Evolutionary conservation across 2,113 vertebrate genomes (phyloP), one percentile per base, ranked within the genome.

Genomic region (Megalops atlanticus): DNA sequence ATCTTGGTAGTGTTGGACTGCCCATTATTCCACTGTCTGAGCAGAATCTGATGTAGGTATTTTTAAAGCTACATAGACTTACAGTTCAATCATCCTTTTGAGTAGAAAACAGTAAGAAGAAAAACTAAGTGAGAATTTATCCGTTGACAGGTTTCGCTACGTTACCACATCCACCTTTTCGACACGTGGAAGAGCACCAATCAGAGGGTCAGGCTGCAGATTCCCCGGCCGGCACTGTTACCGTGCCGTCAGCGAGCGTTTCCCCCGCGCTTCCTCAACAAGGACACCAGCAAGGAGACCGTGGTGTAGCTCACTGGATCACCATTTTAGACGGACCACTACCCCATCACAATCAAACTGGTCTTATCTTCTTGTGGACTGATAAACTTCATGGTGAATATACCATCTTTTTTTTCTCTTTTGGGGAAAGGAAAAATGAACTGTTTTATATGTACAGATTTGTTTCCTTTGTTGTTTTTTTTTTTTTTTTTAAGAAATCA

Each of bases 131-230:
- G 24, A 1, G 16, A 40, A 11, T 43, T 5, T 76, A 14, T 75
- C 35, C 71, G 24, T 87, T 27, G 38, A 78, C 86, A 94, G 92
- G 92, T 92, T 14, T 92, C 91, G 0, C 79, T 93, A 64, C 89
- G 87, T 24, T 92, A 92, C 52, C 92, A 94, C 52, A 31, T 90
- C 49, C 89, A 91, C 33, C 86, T 93, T 24, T 89, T 90, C 79
- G 84, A 76, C 70, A 89, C 73, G 0, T 92, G 91, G 92, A 92
- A 85, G 76, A 84, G 64, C 58, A 92, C 86, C 0, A 88, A 92
- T 71, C 89, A 91, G 84, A 87, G 76, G 41, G 90, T 93, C 69
- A 79, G 84, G 71, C 87, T 93, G 24, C 90, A 89, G 79, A 78
- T 89, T 77, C 88, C 91, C 1, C 24, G 0, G 10, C 81, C 85